phyloP scores from a whole-genome alignment of 2,113 vertebrate genomes.

The Coptodon bakossiorum region DNA sequence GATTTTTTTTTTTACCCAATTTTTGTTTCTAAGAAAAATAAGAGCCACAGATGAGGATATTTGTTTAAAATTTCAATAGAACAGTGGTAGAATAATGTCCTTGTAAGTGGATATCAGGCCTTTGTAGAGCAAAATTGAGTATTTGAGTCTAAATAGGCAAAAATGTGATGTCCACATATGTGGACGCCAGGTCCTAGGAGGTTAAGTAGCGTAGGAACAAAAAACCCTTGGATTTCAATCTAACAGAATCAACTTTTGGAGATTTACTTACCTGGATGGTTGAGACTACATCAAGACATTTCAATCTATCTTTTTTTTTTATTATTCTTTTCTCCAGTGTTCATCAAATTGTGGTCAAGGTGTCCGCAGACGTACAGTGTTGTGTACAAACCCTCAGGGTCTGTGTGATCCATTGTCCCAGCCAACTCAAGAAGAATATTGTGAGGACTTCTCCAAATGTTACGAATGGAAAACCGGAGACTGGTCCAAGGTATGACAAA shows the following conservation, averaged over 20 bases:
- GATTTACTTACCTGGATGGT: neutral
- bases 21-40: too few species aligned
- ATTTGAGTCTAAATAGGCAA: too few species aligned
- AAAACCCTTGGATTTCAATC: neutral
- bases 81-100: too few species aligned
- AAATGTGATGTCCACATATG: too few species aligned
- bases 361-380: slow-evolving; percentile 78
- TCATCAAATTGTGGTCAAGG: slow-evolving; percentile 86
- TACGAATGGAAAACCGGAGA: slow-evolving; percentile 95
- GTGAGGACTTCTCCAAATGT: slow-evolving; percentile 86
- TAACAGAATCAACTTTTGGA: neutral
- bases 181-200: too few species aligned
- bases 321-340: slow-evolving; percentile 70
- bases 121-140: too few species aligned
- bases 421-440: slow-evolving; percentile 78
- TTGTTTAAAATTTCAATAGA: too few species aligned
- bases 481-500: slow-evolving; percentile 86
- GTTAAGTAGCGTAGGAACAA: neutral
- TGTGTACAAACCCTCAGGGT: slow-evolving; percentile 84
- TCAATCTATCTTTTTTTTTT: neutral
- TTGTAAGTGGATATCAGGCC: too few species aligned
- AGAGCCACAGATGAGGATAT: too few species aligned
- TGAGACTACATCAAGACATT: neutral
- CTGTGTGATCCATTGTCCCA: slow-evolving; percentile 81
- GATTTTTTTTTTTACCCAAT: too few species aligned